A percentile compares a stretch with the other conserved stretches of the same genome.
These are phyloP conservation scores for Coregonus ussuriensis DNA, from an alignment of 2,797 vertebrate species.

Conservation along the genomic window DNA sequence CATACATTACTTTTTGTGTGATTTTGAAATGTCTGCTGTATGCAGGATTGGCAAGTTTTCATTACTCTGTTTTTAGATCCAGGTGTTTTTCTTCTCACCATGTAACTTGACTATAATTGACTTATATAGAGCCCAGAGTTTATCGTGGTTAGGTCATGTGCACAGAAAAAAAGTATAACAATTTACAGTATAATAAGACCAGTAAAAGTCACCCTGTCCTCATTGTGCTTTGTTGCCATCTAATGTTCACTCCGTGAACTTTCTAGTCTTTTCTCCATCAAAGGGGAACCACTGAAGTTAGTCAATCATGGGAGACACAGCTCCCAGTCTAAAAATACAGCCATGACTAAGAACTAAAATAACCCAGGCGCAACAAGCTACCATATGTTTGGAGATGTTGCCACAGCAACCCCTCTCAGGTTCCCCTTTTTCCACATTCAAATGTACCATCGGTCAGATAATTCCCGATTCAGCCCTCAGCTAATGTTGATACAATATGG, in stretches of 20 bases:
- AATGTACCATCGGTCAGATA: slow-evolving; percentile 22
- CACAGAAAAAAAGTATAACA: background rate
- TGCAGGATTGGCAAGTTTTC: too few relatives aligned
- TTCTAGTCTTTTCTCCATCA: background rate
- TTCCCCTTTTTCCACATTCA: slow-evolving; percentile 56
- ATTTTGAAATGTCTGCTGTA: too few relatives aligned
- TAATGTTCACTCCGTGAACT: slow-evolving; percentile 40
- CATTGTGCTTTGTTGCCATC: slow-evolving; percentile 44
- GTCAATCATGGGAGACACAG: slow-evolving; percentile 31
- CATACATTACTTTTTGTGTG: too few relatives aligned
- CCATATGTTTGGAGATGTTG: slow-evolving; percentile 57
- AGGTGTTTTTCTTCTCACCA: too few relatives aligned
- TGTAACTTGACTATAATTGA: too few relatives aligned
- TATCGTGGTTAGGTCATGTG: too few relatives aligned
- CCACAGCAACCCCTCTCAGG: slow-evolving; percentile 52
- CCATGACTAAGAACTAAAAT: slow-evolving; percentile 53
- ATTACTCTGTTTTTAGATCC: slow-evolving; percentile 16
- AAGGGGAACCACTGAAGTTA: background rate
- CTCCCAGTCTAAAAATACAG: slow-evolving; percentile 61
- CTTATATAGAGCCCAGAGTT: too few relatives aligned
- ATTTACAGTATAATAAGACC: background rate
- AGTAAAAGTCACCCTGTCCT: background rate
- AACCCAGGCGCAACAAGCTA: slow-evolving; percentile 33
- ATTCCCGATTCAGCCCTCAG: background rate
- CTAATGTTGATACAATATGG: slow-evolving; percentile 8